Conservation (phyloP, 2,113 vertebrate genomes). For the Ibidorhyncha struthersii region DNA sequence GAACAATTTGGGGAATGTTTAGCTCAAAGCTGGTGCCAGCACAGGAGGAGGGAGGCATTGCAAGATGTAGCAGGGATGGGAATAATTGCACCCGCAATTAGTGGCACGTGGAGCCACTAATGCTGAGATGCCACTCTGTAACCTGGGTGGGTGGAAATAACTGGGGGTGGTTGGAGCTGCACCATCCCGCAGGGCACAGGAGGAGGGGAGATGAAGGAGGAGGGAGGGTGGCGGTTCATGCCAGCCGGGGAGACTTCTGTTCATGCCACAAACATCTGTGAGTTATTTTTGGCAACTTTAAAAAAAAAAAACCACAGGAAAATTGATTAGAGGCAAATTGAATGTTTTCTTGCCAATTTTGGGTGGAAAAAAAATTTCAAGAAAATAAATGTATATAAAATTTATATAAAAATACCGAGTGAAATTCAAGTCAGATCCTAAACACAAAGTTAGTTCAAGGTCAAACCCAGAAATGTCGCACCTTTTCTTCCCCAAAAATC, state of each 20-base stretch:
- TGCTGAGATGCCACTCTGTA: fast-evolving
- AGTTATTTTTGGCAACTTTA: neutral
- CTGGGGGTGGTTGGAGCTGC: neutral
- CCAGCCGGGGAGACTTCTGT: neutral
- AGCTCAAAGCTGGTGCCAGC: neutral
- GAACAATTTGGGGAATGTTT: neutral
- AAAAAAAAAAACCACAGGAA: neutral
- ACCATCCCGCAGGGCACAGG: neutral
- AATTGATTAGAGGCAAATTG: neutral
- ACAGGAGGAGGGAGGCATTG: neutral
- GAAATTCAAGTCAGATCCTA: neutral
- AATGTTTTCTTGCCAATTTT: neutral
- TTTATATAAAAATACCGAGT: neutral
- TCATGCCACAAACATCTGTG: neutral
- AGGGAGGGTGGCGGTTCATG: neutral
- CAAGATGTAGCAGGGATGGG: neutral
- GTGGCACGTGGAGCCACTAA: neutral
- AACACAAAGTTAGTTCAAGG: neutral
- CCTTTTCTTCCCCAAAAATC: neutral
- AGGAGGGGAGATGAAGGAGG: neutral
- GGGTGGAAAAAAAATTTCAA: neutral
- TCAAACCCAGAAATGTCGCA: fast-evolving
- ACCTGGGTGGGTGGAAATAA: neutral
- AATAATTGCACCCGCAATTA: neutral
- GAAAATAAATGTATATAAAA: neutral